phyloP scores from a whole-genome alignment of 2,888 invertebrate species.

The Achlya flavicornis region DNA sequence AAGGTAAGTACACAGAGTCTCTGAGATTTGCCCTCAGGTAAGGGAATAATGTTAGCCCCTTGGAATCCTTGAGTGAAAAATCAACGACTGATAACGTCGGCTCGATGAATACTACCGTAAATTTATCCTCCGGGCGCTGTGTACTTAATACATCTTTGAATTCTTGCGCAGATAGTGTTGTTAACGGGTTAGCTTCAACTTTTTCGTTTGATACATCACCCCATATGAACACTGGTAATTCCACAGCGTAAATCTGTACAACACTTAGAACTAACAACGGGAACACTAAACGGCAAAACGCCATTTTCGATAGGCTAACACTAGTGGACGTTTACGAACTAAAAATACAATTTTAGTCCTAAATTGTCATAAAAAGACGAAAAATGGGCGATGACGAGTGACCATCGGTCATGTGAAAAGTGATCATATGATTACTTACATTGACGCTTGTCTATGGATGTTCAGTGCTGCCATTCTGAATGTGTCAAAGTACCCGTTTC shows the following conservation, averaged over 20 bases:
- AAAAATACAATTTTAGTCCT: constrained; percentile 61
- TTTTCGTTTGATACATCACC: constrained; percentile 60
- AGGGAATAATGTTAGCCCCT: constrained; percentile 65
- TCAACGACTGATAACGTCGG: constrained; percentile 85
- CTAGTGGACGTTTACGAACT: constrained; percentile 68
- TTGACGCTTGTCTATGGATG: constrained; percentile 67
- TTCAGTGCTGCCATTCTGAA: background rate
- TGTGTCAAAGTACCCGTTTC: background rate
- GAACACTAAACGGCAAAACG: constrained; percentile 74
- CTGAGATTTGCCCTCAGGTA: constrained; percentile 62
- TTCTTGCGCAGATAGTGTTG: constrained; percentile 52
- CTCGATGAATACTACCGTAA: constrained; percentile 80
- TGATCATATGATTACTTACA: constrained; percentile 78
- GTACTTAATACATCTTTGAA: constrained; percentile 64
- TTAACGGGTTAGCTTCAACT: constrained; percentile 59
- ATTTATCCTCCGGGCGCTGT: constrained; percentile 61
- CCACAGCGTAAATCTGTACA: constrained; percentile 53
- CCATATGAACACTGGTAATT: constrained; percentile 85
- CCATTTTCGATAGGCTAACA: constrained; percentile 66
- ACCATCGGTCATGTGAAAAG: constrained; percentile 80
- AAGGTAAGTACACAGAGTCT: constrained; percentile 82
- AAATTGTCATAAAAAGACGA: constrained; percentile 66
- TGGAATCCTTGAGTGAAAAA: constrained; percentile 75
- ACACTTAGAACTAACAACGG: constrained; percentile 71
- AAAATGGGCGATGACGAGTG: constrained; percentile 68